Base-by-base conservation (phyloP, 1,140 invertebrate genomes). In the Apolygus lucorum region DNA sequence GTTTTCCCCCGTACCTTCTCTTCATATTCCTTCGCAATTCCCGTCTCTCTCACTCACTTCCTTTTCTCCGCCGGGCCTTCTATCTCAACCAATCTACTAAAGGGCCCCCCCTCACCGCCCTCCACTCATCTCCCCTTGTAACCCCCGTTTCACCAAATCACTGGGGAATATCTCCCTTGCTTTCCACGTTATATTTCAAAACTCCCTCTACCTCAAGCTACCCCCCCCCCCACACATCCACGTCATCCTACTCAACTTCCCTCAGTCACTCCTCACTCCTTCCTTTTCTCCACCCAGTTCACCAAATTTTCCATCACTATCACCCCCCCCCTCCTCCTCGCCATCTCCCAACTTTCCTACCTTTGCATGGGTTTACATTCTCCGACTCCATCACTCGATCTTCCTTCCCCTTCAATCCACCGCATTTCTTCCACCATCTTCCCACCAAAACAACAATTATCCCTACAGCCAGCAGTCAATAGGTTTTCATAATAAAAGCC, bases 31-130 rank as follows among this genome's bases (percentile, higher is more conserved):
- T 49, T 17, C 34, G 34, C 34, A 49, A 49, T 17, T 17, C 8
- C 34, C 34, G 34, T 8, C 34, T 17, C 34, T 17, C 34, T 49
- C 34, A 49, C 34, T 49, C 8, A 11, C 34, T 49, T 49, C 34
- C n/a, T n/a, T n/a, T n/a, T n/a, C n/a, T n/a, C n/a, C n/a, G n/a
- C n/a, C n/a, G n/a, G n/a, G n/a, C n/a, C n/a, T n/a, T 49, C 8
- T 49, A 49, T 49, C 34, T 49, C 34, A 49, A 49, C 34, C 34
- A 49, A 49, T 49, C 34, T 49, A 49, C 34, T 49, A 49, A 49
- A 49, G 34, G 34, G 34, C 34, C 17, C 34, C 34, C 34, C 34
- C 34, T 49, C 8, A 17, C 34, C 34, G 34, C 34, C 34, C 34
- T 17, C 17, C 34, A 49, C 34, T 17, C 8, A 11, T 17, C 8